Evolutionary conservation across 2,797 vertebrate species (phyloP), one percentile per base, ranked within the genome.

Genomic region (Amazona ochrocephala): DNA sequence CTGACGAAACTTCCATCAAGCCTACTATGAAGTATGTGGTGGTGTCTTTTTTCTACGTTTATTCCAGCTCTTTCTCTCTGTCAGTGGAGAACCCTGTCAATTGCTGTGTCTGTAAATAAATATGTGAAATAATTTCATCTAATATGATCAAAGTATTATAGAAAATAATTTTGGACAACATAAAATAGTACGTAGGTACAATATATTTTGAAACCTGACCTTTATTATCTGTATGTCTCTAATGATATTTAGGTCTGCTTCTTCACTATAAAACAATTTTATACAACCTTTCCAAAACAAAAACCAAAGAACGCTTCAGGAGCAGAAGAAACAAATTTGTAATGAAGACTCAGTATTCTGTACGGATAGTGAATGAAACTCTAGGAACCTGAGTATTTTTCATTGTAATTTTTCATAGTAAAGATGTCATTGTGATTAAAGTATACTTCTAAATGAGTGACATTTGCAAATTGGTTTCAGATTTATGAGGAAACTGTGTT

Each of bases 391-490:
- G 15, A 73, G 13, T 37, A 70, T 80, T 90, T 89, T 92, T 95
- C 56, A 54, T 89, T 0, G 0, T 85, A 88, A 71, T 93, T 91
- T 94, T 87, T 95, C 64, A 58, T 83, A 91, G 50, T 94, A 94
- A 93, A 91, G 22, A 75, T 83, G 80, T 93, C 83, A 84, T 75
- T 70, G 65, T 90, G 84, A 89, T 87, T 88, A 79, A 95, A 94
- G 14, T 56, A 34, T 89, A 71, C 87, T 87, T 96, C 84, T 56
- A 87, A 86, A 94, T 93, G 80, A 87, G 45, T 94, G 91, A 93
- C 91, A 96, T 90, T 95, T 95, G 73, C 61, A 93, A 94, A 93
- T 94, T 95, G 79, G 70, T 91, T 92, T 95, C 76, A 90, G 87
- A 92, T 94, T 91, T 95, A 79, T 10, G 54, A 88, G 70, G 92